Conservation (phyloP, 2,888 invertebrate genomes). For the Caenorhabditis wallacei region DNA sequence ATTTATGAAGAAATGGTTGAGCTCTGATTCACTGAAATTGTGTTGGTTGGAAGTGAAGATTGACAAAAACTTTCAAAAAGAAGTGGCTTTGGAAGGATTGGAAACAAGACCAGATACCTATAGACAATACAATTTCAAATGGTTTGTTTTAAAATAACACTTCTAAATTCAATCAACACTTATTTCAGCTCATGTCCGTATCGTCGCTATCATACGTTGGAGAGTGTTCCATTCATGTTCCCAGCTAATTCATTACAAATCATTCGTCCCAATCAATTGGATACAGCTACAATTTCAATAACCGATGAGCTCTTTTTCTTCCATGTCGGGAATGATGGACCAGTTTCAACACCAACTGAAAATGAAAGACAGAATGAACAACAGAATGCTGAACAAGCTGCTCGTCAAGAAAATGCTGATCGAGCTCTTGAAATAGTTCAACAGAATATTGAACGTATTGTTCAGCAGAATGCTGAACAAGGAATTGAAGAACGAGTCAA, state of each 20-base stretch:
- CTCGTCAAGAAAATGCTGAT: too few species aligned
- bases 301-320: not conserved
- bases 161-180: not conserved
- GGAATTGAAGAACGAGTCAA: too few species aligned
- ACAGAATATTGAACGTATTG: too few species aligned
- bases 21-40: not conserved
- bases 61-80: not conserved
- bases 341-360: not conserved
- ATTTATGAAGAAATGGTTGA: constrained; percentile 20
- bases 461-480: too few species aligned
- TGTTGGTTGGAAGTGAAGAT: not conserved
- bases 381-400: not conserved
- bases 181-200: constrained; percentile 1
- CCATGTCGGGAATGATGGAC: constrained; percentile 6
- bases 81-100: not conserved
- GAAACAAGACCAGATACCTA: not conserved
- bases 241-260: not conserved
- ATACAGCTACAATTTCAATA: not conserved
- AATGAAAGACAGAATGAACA: not conserved
- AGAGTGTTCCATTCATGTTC: not conserved
- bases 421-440: too few species aligned
- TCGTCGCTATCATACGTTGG: not conserved
- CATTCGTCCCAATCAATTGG: not conserved
- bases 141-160: not conserved
- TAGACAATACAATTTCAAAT: not conserved